Evolutionary conservation across 1,140 invertebrate species (phyloP).

Genomic region (Panagrolaimus sp.): DNA sequence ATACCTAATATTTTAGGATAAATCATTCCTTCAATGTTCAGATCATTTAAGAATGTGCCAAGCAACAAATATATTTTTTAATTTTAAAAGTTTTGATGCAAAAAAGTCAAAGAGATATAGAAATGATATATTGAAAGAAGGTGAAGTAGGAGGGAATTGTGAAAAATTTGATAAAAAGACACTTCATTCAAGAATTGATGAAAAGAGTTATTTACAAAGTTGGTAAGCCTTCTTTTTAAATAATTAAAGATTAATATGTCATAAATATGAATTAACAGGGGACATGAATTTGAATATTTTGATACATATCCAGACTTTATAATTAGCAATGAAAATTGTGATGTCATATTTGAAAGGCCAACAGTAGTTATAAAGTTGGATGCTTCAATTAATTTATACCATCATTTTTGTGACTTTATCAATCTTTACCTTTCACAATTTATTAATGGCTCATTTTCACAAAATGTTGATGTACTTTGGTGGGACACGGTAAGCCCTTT

Average conservation of each 20-base stretch:
- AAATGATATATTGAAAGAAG: slow-evolving; percentile 80
- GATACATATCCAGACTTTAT: slow-evolving; percentile 67
- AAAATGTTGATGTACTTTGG: slow-evolving; percentile 80
- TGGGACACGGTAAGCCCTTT: slow-evolving; percentile 76
- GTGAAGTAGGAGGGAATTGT: slow-evolving; percentile 78
- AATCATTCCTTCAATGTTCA: slow-evolving; percentile 81
- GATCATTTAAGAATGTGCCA: slow-evolving; percentile 82
- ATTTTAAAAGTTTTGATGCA: slow-evolving; percentile 75
- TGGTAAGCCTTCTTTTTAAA: slow-evolving; percentile 66
- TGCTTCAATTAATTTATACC: slow-evolving; percentile 92
- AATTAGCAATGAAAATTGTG: slow-evolving; percentile 70
- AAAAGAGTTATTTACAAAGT: slow-evolving; percentile 86
- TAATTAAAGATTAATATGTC: slow-evolving; percentile 16
- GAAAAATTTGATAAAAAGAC: slow-evolving; percentile 62
- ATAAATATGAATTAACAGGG: slow-evolving; percentile 60
- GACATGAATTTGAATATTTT: slow-evolving; percentile 81
- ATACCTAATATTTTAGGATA: slow-evolving; percentile 65
- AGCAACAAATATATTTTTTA: slow-evolving; percentile 81
- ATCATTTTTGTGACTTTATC: slow-evolving; percentile 98
- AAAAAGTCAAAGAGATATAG: slow-evolving; percentile 69
- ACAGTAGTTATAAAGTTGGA: slow-evolving; percentile 95
- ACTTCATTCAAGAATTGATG: slow-evolving; percentile 72
- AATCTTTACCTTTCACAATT: slow-evolving; percentile 90
- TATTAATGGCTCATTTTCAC: slow-evolving; percentile 78
- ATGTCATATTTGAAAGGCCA: slow-evolving; percentile 80